phyloP scores from a whole-genome alignment of 2,888 invertebrate species.

The Shargacucullia verbasci region DNA sequence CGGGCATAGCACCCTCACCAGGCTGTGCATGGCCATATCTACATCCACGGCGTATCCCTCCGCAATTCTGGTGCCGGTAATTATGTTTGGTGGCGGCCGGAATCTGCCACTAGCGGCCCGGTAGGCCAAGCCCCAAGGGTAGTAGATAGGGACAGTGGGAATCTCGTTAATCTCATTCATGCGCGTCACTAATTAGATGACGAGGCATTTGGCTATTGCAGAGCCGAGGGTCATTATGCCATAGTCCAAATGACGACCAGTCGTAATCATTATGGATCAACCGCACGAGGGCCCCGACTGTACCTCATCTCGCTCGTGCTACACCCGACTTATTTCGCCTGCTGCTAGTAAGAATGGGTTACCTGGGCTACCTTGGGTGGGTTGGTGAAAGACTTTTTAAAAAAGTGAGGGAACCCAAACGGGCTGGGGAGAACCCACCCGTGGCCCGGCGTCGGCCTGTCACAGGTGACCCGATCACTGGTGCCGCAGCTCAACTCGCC shows the following conservation, averaged over 20 bases:
- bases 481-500: constrained; percentile 4
- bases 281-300: too few species aligned
- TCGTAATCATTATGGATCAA: background rate
- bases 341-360: too few species aligned
- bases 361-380: too few species aligned
- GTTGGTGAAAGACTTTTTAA: too few species aligned
- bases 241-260: background rate
- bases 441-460: constrained; percentile 15
- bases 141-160: constrained; percentile 83
- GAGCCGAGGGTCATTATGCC: background rate
- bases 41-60: constrained; percentile 20
- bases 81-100: too few species aligned
- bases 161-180: constrained; percentile 91
- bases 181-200: constrained; percentile 90
- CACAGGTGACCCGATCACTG: constrained; percentile 5
- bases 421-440: too few species aligned
- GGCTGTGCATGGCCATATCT: constrained; percentile 31
- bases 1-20: too few species aligned
- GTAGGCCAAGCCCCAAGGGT: too few species aligned
- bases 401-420: too few species aligned
- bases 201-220: constrained; percentile 88
- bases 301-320: too few species aligned
- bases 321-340: too few species aligned
- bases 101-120: too few species aligned
- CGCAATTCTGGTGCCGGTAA: background rate